These are phyloP conservation scores for Sphyrna mokarran DNA, from an alignment of 2,113 vertebrate genomes.

Conservation along the genomic window DNA sequence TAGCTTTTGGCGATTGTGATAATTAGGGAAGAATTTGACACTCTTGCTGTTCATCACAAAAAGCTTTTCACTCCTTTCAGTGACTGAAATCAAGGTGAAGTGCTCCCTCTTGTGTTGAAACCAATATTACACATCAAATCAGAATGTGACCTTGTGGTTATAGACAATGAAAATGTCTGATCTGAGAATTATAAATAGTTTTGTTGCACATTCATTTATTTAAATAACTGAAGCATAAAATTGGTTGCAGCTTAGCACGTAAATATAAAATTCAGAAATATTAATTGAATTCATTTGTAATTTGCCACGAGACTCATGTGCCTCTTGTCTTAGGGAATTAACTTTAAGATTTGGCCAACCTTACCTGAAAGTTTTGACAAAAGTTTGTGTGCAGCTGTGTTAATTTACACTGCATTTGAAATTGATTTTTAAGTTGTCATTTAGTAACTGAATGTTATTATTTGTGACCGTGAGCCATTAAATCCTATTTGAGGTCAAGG, in stretches of 20 bases:
- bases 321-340: not conserved
- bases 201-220: not conserved
- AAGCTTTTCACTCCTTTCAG: not conserved
- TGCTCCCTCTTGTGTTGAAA: slow-evolving; percentile 9
- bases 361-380: not conserved
- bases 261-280: not conserved
- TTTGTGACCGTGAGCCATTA: no score
- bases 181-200: not conserved
- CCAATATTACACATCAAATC: not conserved
- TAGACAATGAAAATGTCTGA: not conserved
- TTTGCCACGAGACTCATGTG: not conserved
- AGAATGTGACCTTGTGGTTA: not conserved
- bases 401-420: no score
- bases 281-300: not conserved
- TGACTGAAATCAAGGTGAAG: not conserved
- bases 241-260: not conserved
- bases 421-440: no score
- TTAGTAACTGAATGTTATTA: no score
- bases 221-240: not conserved
- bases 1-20: no score
- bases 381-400: no score
- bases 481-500: no score
- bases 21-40: not conserved
- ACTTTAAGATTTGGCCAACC: not conserved
- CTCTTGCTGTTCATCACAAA: not conserved